Evolutionary conservation across 2,888 invertebrate species (phyloP).

Genomic region (Callimorpha dominula): DNA sequence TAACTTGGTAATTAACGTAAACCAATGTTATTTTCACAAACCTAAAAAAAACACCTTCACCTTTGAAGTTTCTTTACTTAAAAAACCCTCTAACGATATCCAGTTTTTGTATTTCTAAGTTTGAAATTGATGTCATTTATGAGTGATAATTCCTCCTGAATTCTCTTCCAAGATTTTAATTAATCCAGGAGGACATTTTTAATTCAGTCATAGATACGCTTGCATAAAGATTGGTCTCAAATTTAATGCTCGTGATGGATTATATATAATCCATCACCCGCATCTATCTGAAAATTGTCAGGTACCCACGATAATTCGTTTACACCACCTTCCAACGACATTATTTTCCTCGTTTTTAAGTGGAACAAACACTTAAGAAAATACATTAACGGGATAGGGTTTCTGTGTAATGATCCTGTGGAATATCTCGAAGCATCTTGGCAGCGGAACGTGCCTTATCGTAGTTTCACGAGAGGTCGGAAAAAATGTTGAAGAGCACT

Average conservation of each 20-base stretch:
- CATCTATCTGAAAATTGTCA: too few species aligned
- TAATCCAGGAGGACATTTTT: too few species aligned
- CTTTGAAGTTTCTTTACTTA: neutral
- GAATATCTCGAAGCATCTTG: conserved; percentile 29
- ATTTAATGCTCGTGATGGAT: too few species aligned
- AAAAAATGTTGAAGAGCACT: conserved; percentile 18
- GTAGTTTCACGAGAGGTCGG: conserved; percentile 22
- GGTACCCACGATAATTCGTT: neutral
- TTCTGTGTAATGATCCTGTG: conserved; percentile 28
- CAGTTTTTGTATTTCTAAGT: neutral
- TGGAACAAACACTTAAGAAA: conserved; percentile 20
- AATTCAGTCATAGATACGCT: too few species aligned
- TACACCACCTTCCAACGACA: neutral
- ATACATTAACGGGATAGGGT: conserved; percentile 35
- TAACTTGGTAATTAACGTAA: neutral
- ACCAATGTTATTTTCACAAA: neutral
- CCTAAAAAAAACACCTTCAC: neutral
- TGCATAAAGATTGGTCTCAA: too few species aligned
- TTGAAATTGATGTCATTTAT: neutral
- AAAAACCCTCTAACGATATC: neutral
- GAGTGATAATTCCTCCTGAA: neutral
- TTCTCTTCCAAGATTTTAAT: neutral
- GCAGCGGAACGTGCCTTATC: conserved; percentile 44
- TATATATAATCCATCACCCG: too few species aligned
- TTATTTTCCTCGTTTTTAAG: conserved; percentile 11